Evolutionary conservation across 2,113 vertebrate genomes (phyloP).

Genomic region (Muntiacus reevesi): DNA sequence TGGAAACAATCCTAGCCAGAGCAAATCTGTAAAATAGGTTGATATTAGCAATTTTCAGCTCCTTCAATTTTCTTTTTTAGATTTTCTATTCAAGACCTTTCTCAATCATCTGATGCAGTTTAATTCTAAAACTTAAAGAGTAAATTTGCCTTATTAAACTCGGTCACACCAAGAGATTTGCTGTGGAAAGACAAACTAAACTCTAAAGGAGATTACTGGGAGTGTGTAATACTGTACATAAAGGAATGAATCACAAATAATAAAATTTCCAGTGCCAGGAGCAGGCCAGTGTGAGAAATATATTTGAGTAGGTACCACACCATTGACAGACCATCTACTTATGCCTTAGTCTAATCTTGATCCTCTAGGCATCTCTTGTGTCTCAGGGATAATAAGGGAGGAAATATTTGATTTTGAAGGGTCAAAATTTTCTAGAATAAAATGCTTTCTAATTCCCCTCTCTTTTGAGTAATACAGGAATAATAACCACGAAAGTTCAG

Average conservation of each 20-base stretch:
- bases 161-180: neutral
- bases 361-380: neutral
- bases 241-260: neutral
- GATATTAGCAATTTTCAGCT: neutral
- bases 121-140: conserved; percentile 24
- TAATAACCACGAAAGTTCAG: neutral
- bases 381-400: neutral
- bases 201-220: neutral
- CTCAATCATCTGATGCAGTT: neutral
- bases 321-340: neutral
- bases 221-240: neutral
- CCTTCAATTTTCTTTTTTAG: neutral
- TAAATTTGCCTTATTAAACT: neutral
- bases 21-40: neutral
- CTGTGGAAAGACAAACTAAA: neutral
- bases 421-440: neutral
- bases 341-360: neutral
- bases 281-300: neutral
- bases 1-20: neutral
- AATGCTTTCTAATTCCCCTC: neutral
- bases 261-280: neutral
- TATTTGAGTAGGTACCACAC: neutral
- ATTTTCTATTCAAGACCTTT: neutral
- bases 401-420: neutral
- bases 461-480: neutral